Evolutionary conservation across 2,113 vertebrate species (phyloP).

Genomic region (Martes martes): DNA sequence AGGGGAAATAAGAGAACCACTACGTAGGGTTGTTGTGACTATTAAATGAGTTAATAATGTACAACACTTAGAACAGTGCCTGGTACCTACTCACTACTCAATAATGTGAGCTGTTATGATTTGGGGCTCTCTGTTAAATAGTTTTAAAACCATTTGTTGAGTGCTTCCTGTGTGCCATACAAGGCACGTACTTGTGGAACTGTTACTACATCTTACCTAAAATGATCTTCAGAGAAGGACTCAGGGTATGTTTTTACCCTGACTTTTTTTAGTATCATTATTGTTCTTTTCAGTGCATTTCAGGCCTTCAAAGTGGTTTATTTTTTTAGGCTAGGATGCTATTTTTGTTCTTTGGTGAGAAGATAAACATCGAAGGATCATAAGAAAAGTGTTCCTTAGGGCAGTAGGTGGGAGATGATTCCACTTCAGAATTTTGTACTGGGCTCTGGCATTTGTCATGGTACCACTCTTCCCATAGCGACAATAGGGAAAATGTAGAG

Average conservation of each 20-base stretch:
- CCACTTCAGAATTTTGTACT: not conserved
- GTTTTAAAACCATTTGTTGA: constrained; percentile 2
- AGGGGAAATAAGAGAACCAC: not conserved
- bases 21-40: not conserved
- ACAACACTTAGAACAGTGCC: not conserved
- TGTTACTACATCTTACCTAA: not conserved
- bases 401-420: not conserved
- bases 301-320: not conserved
- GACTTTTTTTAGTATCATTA: not conserved
- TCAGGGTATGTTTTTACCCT: not conserved
- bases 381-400: not conserved
- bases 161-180: not conserved
- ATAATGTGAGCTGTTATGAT: not conserved
- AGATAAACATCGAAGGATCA: not conserved
- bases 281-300: not conserved
- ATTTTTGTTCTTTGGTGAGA: not conserved
- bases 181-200: not conserved
- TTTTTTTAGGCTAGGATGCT: not conserved
- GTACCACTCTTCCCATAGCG: not conserved
- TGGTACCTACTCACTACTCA: not conserved
- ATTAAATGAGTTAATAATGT: not conserved
- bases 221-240: not conserved
- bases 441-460: not conserved
- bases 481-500: not conserved
- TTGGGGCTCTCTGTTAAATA: not conserved